Percentiles rank a stretch among this genome's conserved stretches.
These are phyloP conservation scores for Andrena minutula DNA, from an alignment of 2,888 invertebrate species.

Conservation along the genomic window DNA sequence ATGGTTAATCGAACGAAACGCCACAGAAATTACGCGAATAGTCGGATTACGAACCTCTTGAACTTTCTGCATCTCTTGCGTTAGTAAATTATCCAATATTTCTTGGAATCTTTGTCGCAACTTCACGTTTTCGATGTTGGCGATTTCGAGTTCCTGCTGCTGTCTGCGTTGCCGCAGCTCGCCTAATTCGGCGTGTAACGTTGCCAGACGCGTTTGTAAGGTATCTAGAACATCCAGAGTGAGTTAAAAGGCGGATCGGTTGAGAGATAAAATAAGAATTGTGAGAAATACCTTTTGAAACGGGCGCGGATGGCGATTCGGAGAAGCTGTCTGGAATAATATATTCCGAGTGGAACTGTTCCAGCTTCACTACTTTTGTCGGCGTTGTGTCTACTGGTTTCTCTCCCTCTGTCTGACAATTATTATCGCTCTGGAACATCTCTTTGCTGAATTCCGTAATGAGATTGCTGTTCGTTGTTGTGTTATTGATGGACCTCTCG, in stretches of 20 bases:
- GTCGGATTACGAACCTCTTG: conserved; percentile 87
- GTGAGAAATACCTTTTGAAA: conserved; percentile 69
- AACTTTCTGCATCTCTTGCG: conserved; percentile 91
- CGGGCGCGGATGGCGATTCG: conserved; percentile 72
- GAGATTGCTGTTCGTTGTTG: conserved; percentile 82
- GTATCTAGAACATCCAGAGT: conserved; percentile 79
- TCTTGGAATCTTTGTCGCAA: conserved; percentile 93
- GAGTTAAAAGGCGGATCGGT: neutral
- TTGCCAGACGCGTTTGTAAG: conserved; percentile 89
- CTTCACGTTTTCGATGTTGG: conserved; percentile 94
- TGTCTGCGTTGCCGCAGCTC: conserved; percentile 91
- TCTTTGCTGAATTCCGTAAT: conserved; percentile 88
- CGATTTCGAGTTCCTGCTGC: conserved; percentile 93
- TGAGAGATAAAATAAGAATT: neutral
- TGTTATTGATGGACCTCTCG: conserved; percentile 75
- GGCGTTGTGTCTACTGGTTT: conserved; percentile 68
- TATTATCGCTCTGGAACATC: conserved; percentile 86
- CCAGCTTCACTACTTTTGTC: conserved; percentile 77
- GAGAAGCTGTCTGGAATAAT: conserved; percentile 78
- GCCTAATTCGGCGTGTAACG: conserved; percentile 90
- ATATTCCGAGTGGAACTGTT: conserved; percentile 80
- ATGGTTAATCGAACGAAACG: neutral
- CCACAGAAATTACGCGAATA: neutral
- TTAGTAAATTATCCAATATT: conserved; percentile 91
- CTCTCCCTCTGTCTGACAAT: conserved; percentile 65